A percentile compares a stretch with the other conserved stretches of the same genome.
Evolutionary conservation across 1,140 invertebrate genomes (phyloP).

Genomic region (Branchinecta lynchi): DNA sequence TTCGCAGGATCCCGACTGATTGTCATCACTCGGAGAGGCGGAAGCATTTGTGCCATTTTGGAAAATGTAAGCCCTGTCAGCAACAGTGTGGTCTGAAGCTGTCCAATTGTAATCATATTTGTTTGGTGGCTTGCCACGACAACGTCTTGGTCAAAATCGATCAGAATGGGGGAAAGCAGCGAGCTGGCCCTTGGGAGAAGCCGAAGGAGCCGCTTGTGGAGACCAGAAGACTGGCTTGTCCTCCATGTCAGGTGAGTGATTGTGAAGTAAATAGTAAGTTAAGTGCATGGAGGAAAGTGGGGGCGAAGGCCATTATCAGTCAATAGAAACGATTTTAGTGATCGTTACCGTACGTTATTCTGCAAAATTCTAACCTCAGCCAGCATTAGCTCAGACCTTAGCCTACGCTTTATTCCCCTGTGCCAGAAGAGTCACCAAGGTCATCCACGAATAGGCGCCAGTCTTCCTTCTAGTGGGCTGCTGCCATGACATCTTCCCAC

Average conservation of each 20-base stretch:
- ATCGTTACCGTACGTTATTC: too few species aligned
- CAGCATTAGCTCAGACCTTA: too few species aligned
- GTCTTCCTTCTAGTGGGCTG: too few species aligned
- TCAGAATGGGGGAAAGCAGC: conserved; percentile 35
- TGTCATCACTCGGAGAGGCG: conserved; percentile 57
- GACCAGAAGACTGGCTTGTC: conserved; percentile 40
- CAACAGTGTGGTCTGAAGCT: conserved; percentile 48
- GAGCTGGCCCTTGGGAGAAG: conserved; percentile 57
- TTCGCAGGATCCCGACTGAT: conserved; percentile 44
- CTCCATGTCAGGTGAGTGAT: conserved; percentile 39
- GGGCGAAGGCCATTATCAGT: too few species aligned
- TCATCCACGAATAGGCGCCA: too few species aligned
- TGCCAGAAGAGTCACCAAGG: too few species aligned
- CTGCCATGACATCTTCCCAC: too few species aligned
- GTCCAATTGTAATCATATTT: conserved; percentile 54
- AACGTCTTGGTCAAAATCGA: conserved; percentile 47
- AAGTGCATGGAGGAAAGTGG: too few species aligned
- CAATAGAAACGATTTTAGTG: too few species aligned
- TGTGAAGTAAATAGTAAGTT: too few species aligned
- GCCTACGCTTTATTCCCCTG: too few species aligned
- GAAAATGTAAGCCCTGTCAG: conserved; percentile 63
- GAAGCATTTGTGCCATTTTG: conserved; percentile 70
- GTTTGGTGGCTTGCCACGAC: conserved; percentile 59
- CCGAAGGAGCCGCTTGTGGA: conserved; percentile 37
- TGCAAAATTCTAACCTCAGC: too few species aligned